Percentiles rank a stretch among this genome's conserved stretches.
phyloP scores from a whole-genome alignment of 2,113 vertebrate species.

The Actenoides lindsayi region DNA sequence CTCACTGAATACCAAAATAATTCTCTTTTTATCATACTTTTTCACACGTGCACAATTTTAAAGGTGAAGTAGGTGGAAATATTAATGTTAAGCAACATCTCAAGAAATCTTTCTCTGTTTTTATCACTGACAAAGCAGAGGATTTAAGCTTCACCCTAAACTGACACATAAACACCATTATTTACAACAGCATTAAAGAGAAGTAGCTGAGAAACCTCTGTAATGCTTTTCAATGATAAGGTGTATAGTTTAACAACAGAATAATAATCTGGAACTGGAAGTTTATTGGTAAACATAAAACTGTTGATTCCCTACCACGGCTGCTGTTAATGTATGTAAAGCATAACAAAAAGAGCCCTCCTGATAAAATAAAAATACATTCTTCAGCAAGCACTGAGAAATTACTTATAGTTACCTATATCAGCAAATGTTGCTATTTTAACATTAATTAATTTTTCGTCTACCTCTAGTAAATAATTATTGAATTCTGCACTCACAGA shows the following conservation, averaged over 20 bases:
- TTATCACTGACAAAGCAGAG: background rate
- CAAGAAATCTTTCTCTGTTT: background rate
- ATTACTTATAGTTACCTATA: background rate
- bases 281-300: conserved; percentile 17
- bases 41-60: background rate
- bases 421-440: background rate
- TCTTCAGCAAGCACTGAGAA: background rate
- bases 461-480: background rate
- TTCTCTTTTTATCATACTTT: background rate
- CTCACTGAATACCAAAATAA: background rate
- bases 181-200: background rate
- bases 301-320: background rate
- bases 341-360: background rate
- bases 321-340: background rate
- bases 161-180: background rate
- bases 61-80: background rate
- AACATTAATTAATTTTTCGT: background rate
- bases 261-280: background rate
- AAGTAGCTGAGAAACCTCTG: background rate
- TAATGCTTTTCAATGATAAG: background rate
- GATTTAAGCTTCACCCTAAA: background rate
- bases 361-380: background rate
- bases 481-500: background rate
- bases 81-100: background rate
- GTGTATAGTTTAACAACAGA: conserved; percentile 10